These are phyloP conservation scores for Ypsolopha scabrella DNA, from an alignment of 2,888 invertebrate genomes.

Conservation along the genomic window DNA sequence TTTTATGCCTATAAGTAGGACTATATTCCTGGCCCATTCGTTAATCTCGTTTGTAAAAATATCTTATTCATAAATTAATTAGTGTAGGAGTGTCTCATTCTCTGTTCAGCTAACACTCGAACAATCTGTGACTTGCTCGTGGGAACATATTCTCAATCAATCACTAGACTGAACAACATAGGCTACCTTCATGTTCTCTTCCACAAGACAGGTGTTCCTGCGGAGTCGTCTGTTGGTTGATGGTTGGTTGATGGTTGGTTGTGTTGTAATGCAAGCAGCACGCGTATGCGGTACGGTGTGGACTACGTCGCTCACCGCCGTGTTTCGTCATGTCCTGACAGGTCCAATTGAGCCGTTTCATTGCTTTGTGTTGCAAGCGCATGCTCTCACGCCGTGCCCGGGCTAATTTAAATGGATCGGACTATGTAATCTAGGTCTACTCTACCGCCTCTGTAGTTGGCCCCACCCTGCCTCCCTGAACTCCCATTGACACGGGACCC, in stretches of 20 bases:
- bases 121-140: too few relatives aligned
- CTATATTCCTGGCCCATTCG: too few relatives aligned
- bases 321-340: slow-evolving; percentile 9
- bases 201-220: slow-evolving; percentile 12
- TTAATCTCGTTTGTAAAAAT: too few relatives aligned
- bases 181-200: not conserved
- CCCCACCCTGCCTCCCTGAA: not conserved
- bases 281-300: too few relatives aligned
- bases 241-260: slow-evolving; percentile 27
- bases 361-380: slow-evolving; percentile 19
- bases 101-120: too few relatives aligned
- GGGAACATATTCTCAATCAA: too few relatives aligned
- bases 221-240: too few relatives aligned
- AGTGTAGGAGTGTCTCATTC: too few relatives aligned
- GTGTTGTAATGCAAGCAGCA: slow-evolving; percentile 39
- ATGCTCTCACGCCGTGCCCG: slow-evolving; percentile 1
- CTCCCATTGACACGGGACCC: slow-evolving; percentile 2
- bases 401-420: not conserved
- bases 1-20: too few relatives aligned
- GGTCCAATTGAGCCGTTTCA: slow-evolving; percentile 24
- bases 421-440: slow-evolving; percentile 5
- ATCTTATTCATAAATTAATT: too few relatives aligned
- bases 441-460: not conserved
- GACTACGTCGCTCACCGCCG: not conserved
- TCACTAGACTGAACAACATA: too few relatives aligned